Percentiles rank a stretch among this genome's conserved stretches.
These are phyloP conservation scores for Cavia porcellus DNA, from an alignment of 2,113 vertebrate species.

Conservation along the genomic window DNA sequence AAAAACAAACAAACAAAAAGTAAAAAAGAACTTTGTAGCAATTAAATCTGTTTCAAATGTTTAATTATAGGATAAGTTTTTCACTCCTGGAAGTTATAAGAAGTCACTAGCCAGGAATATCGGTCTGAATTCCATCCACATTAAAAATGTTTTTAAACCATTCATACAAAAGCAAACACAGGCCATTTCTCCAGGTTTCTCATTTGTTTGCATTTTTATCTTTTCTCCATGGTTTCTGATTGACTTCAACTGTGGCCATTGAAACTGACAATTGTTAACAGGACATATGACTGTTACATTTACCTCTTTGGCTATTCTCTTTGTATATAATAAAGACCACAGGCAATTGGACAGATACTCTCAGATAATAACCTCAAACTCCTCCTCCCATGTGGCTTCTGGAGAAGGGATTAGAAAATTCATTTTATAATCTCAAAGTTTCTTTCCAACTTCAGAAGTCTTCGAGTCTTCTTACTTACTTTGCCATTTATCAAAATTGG, in stretches of 20 bases:
- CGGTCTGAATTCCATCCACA: not conserved
- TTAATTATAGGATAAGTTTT: not conserved
- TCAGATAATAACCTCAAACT: not conserved
- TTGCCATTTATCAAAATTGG: not conserved
- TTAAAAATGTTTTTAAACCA: not conserved
- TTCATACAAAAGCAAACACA: not conserved
- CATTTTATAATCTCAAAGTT: constrained; percentile 23
- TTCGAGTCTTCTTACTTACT: not conserved
- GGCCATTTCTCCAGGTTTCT: not conserved
- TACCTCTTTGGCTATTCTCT: not conserved
- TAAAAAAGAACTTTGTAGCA: not conserved
- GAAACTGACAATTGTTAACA: not conserved
- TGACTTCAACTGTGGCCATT: not conserved
- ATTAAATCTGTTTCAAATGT: not conserved
- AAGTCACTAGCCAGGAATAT: not conserved
- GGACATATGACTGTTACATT: not conserved
- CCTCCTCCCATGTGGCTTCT: not conserved
- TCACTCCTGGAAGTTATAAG: not conserved
- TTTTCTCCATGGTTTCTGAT: constrained; percentile 1
- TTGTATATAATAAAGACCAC: not conserved
- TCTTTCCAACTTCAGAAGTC: constrained; percentile 4
- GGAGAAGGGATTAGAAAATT: constrained; percentile 5
- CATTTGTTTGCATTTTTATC: not conserved
- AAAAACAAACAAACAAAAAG: too few relatives aligned
- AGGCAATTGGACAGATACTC: not conserved